phyloP scores from a whole-genome alignment of 2,888 invertebrate species.

The Ectemnius lituratus region DNA sequence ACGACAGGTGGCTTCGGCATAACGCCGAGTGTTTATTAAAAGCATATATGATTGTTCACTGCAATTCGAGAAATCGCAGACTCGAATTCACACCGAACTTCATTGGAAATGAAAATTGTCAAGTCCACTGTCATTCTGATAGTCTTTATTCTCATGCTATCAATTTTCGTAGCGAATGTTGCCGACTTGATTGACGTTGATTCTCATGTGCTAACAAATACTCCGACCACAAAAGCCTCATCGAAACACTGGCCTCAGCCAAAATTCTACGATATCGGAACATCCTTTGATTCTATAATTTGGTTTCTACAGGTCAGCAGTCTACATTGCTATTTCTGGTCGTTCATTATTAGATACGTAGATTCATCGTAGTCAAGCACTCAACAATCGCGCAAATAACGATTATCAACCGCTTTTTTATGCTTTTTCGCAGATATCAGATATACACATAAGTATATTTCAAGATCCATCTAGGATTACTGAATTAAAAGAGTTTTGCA shows the following conservation, averaged over 20 bases:
- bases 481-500: conserved; percentile 89
- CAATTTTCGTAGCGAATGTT: conserved; percentile 85
- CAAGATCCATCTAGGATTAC: conserved; percentile 86
- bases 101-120: conserved; percentile 81
- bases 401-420: neutral
- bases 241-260: conserved; percentile 57
- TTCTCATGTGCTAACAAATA: conserved; percentile 62
- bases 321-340: too few species aligned
- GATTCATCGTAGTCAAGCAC: too few species aligned
- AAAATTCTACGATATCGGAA: conserved; percentile 77
- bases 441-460: conserved; percentile 93
- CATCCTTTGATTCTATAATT: conserved; percentile 82
- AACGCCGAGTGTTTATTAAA: conserved; percentile 27
- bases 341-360: too few species aligned
- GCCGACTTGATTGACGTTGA: conserved; percentile 84
- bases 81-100: conserved; percentile 6
- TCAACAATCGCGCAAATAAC: too few species aligned
- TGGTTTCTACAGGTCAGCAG: conserved; percentile 88
- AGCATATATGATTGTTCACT: conserved; percentile 16
- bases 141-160: conserved; percentile 82
- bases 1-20: conserved; percentile 36
- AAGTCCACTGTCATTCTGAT: conserved; percentile 82
- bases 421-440: conserved; percentile 84
- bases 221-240: conserved; percentile 29
- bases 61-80: conserved; percentile 12